Base-by-base conservation (phyloP, 2,888 invertebrate species). In the Drosophila mulleri region DNA sequence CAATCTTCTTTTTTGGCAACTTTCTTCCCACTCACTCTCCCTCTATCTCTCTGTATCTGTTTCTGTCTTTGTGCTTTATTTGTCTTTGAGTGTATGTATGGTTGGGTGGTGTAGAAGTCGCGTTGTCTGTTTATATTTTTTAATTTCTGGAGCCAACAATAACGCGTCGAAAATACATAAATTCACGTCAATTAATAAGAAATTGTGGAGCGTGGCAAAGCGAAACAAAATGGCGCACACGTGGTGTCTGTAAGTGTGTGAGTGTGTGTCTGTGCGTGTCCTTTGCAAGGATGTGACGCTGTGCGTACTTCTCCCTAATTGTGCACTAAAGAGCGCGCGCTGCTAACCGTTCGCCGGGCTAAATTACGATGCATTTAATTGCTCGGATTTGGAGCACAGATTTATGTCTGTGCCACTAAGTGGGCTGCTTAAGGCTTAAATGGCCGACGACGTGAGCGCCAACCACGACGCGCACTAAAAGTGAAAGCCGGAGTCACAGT, bases 281-380 rank as follows among this genome's bases (percentile, higher is more conserved):
- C 53, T 53, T 53, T 39, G 16, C 32, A 32, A 29, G 59, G 52
- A 71, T 57, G 20, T 41, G 50, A 11, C 11, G 32, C 32, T 65
- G 66, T 83, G 78, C 88, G 80, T 72, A 80, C 87, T 87, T 72
- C 71, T 69, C 84, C 78, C 83, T 90, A 88, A 88, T 90, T 90
- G 90, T 85, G 72, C 83, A 78, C 79, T 80, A 84, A 84, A 84
- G 85, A 88, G 77, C 75, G 72, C 62, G 29, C 70, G 53, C 44
- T 26, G 56, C 26, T n/a, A 48, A 56, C 45, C 70, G 66, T 61
- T 41, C 32, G 58, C 39, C 45, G 29, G 52, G 76, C 80, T 90
- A 82, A 90, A 86, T 91, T 90, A 91, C 91, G 91, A 88, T 89
- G 78, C 83, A 87, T 89, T 90, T 91, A 90, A 90, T 91, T 90